A percentile compares a stretch with the other conserved stretches of the same genome.
These are phyloP conservation scores for Papilio demoleus DNA, from an alignment of 2,888 invertebrate species.

Conservation along the genomic window DNA sequence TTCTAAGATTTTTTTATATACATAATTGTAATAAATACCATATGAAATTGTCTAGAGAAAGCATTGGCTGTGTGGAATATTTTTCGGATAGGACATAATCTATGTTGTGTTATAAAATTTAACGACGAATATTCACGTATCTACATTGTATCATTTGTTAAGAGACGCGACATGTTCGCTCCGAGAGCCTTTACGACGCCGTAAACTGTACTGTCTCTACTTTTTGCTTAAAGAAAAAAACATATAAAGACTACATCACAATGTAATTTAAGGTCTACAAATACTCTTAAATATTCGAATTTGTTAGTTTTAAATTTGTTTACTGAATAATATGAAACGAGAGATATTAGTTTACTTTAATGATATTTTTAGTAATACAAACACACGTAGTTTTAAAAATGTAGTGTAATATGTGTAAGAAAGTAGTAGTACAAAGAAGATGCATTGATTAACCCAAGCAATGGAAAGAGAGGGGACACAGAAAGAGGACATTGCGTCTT, in stretches of 20 bases:
- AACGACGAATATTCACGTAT: slow-evolving; percentile 51
- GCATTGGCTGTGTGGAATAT: neutral
- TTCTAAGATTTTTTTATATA: too few relatives aligned
- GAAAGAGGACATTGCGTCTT: too few relatives aligned
- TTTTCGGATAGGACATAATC: slow-evolving; percentile 18
- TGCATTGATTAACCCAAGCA: too few relatives aligned
- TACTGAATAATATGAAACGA: too few relatives aligned
- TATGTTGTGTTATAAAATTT: slow-evolving; percentile 41
- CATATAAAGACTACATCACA: slow-evolving; percentile 43
- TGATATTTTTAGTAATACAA: too few relatives aligned
- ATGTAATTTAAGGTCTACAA: slow-evolving; percentile 44
- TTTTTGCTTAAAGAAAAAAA: slow-evolving; percentile 55
- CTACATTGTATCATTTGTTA: slow-evolving; percentile 67
- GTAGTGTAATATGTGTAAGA: neutral
- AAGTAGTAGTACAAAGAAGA: too few relatives aligned
- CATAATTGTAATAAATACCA: too few relatives aligned
- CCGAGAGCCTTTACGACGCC: slow-evolving; percentile 72
- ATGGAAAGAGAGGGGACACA: too few relatives aligned
- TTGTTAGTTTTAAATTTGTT: too few relatives aligned
- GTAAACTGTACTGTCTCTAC: slow-evolving; percentile 75
- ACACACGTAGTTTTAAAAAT: too few relatives aligned
- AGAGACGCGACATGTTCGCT: slow-evolving; percentile 63
- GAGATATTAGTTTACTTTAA: too few relatives aligned
- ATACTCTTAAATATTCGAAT: neutral
- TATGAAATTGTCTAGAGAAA: slow-evolving; percentile 25